Base-by-base conservation (phyloP, 2,888 invertebrate species). In the Sesamia inferens region DNA sequence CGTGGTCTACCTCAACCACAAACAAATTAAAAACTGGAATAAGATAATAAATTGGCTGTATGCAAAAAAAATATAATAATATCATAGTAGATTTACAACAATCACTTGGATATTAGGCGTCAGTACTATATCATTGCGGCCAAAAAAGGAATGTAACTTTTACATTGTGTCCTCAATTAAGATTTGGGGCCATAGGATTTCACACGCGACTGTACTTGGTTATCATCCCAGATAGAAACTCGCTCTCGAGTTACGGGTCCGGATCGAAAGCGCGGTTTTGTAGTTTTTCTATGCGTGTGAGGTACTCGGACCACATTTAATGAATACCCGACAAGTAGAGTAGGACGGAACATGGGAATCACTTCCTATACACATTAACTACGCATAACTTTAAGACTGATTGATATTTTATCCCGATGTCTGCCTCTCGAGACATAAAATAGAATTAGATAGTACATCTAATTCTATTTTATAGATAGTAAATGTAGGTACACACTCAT, bases 241-340 rank as follows among this genome's bases (percentile, higher is more conserved):
- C 82, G 93, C 88, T 82, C 83, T 67, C 58, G 84, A 81, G 90
- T 90, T 91, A 65, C 63, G 86, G 76, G 91, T 92, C 93, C 94
- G 93, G 95, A 95, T 94, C 91, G 95, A 96, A 95, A 96, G 95
- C 94, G 93, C 90, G 90, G 84, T 90, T 92, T 90, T 91, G 91
- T 90, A 87, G 90, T 94, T 94, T 94, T 94, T 93, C 84, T 79
- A 75, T 81, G 81, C 83, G 89, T 82, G 42, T 78, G 48, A 47
- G 24, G 13, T 19, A 59, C 81, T 88, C 85, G 83, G 87, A 87
- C 91, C 88, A 90, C 91, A 92, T 92, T 83, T 87, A 89, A 71
- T 75, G 79, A 85, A 79, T 85, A 80, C 88, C 84, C 79, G 85
- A 81, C 84, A 90, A 88, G 88, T 89, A 85, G 88, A 90, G 90